phyloP scores from a whole-genome alignment of 2,113 vertebrate species.

The Symphodus melops region DNA sequence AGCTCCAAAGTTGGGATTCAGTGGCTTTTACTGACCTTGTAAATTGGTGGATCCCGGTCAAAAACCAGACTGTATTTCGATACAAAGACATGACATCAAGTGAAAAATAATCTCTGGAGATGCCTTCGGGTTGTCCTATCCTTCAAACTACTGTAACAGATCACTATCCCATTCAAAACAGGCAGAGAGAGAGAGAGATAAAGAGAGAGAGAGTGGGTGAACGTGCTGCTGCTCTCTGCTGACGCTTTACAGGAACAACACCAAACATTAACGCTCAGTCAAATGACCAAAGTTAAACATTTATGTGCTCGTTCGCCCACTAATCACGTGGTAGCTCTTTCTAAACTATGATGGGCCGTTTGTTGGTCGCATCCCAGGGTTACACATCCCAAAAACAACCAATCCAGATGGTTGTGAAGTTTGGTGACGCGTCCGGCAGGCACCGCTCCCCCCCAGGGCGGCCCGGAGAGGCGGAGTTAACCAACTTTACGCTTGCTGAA shows the following conservation, averaged over 20 bases:
- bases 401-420: constrained; percentile 30
- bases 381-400: background rate
- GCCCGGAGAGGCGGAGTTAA: constrained; percentile 66
- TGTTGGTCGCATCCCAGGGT: background rate
- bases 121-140: background rate
- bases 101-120: constrained; percentile 9
- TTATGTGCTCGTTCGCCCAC: constrained; percentile 35
- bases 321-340: background rate
- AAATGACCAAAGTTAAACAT: background rate
- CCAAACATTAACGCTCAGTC: background rate
- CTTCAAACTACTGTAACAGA: constrained; percentile 34
- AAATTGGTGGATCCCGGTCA: constrained; percentile 81
- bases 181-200: background rate
- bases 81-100: constrained; percentile 78
- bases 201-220: background rate
- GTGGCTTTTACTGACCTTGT: constrained; percentile 75
- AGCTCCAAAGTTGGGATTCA: background rate
- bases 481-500: constrained; percentile 35
- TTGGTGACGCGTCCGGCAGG: constrained; percentile 40
- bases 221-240: constrained; percentile 54
- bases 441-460: constrained; percentile 6
- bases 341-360: background rate
- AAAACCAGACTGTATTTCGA: constrained; percentile 80
- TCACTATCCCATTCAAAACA: constrained; percentile 22
- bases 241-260: constrained; percentile 28